These are phyloP conservation scores for Halesus radiatus DNA, from an alignment of 1,140 invertebrate species.

Conservation along the genomic window DNA sequence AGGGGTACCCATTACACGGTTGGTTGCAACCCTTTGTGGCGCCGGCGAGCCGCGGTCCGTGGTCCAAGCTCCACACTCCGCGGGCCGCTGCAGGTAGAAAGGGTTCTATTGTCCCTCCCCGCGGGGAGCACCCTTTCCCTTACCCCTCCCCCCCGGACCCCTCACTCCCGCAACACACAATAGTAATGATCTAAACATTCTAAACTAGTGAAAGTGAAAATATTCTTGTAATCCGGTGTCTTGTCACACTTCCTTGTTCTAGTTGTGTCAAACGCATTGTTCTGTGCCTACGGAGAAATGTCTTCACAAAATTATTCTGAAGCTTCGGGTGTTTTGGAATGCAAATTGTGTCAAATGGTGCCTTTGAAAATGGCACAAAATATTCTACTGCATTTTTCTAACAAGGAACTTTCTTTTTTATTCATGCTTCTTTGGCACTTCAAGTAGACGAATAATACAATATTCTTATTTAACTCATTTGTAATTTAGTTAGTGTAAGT, in stretches of 20 bases:
- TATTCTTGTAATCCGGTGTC: not conserved
- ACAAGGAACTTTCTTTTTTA: too few relatives aligned
- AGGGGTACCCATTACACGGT: constrained; percentile 52
- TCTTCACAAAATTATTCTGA: too few relatives aligned
- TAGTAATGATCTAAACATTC: not conserved
- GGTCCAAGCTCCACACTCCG: not conserved
- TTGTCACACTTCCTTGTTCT: constrained; percentile 7
- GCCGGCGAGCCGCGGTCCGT: constrained; percentile 25
- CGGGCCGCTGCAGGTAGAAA: constrained; percentile 27
- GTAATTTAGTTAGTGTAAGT: too few relatives aligned
- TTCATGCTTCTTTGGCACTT: too few relatives aligned
- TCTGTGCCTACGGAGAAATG: not conserved
- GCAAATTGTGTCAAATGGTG: too few relatives aligned
- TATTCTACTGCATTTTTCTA: too few relatives aligned
- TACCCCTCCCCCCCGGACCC: not conserved
- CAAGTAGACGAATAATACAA: too few relatives aligned
- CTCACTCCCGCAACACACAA: not conserved
- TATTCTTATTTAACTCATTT: too few relatives aligned
- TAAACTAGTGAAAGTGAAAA: constrained; percentile 23
- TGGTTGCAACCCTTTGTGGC: constrained; percentile 53
- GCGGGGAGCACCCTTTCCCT: not conserved
- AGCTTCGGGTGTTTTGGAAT: too few relatives aligned
- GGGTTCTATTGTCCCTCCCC: constrained; percentile 25
- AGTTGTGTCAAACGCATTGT: constrained; percentile 1
- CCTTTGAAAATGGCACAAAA: too few relatives aligned